Evolutionary conservation across 2,797 vertebrate genomes (phyloP), one percentile per base, ranked within the genome.

Genomic region (Gymnothorax javanicus): DNA sequence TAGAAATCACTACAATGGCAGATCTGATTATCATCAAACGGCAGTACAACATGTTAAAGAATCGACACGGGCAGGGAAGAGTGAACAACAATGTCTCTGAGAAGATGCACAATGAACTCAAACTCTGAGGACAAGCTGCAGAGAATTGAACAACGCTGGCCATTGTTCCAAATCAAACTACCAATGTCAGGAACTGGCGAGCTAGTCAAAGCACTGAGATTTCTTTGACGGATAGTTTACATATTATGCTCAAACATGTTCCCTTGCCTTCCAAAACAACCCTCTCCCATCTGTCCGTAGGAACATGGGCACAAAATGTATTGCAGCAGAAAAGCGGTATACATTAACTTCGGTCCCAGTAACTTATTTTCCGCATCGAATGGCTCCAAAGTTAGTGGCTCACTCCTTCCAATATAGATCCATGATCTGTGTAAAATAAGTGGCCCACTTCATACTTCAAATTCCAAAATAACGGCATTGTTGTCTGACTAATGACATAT

Each of bases 241-340:
- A 90, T n/a, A n/a, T 67, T 67, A 67, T n/a, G 23, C 23, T 67
- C 23, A 87, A 93, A 90, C 92, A 91, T 92, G 91, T 85, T 91
- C 93, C 90, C 90, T 93, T 91, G 90, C 91, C 90, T 95, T 95
- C 94, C 95, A 95, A 94, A 94, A 71, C 59, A 15, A 12, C 23
- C 23, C 23, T 7, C 23, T 23, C 20, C 11, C 23, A 67, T n/a
- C 13, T 62, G 60, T 15, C 17, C 60, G 15, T 62, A 23, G 7
- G n/a, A 67, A 67, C n/a, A 67, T n/a, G 62, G 62, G 62, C 20
- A n/a, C 62, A 67, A 4, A 67, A 67, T 67, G 0, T 67, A 7
- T n/a, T 67, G 7, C 20, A 67, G 8, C 4, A n/a, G 20, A 17
- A 62, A 1, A 67, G 8, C 20, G 23, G 2, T 7, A 23, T 1